Base-by-base conservation (phyloP, 2,888 invertebrate species). In the Ectemnius cavifrons region DNA sequence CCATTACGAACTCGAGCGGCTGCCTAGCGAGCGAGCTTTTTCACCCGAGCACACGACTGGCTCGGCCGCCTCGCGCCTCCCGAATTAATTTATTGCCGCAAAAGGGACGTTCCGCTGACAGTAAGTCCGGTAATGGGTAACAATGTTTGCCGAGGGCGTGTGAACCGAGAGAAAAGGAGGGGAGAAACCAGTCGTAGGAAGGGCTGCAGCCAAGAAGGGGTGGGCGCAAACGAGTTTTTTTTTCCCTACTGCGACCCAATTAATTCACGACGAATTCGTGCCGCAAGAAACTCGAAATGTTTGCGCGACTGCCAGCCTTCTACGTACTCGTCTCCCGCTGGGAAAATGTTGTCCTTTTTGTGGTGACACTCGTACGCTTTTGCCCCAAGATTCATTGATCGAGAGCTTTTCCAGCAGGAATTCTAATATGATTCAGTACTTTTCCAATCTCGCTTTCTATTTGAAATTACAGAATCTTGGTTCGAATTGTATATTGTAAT, bases 61-160 rank as follows among this genome's bases (percentile, higher is more conserved):
- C 37, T 49, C 46, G 61, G 60, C 64, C 73, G 71, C 57, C 2
- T 23, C 23, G 72, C 62, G 62, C 52, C 78, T 68, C 60, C 59
- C 59, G 78, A 84, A 86, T 85, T 86, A 87, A 86, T 85, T 87
- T 87, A 86, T 85, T 81, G 81, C 79, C 72, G 63, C 71, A 61
- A 71, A 75, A 68, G 74, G 59, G 75, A 74, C 71, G 77, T 76
- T 73, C 67, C 75, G 74, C 69, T 63, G 83, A 84, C 79, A 78
- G 75, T 84, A 84, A 83, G 83, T 82, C 83, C 62, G 75, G 74
- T 83, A 83, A 83, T 84, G 78, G 80, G 82, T 83, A 83, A 83
- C 82, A 78, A 73, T 82, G 83, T 83, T 84, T 84, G 80, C 69
- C 59, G 72, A 74, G 71, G 63, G 67, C 65, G 75, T 63, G 71